Evolutionary conservation across 2,888 invertebrate genomes (phyloP).

Genomic region (Erannis defoliaria): DNA sequence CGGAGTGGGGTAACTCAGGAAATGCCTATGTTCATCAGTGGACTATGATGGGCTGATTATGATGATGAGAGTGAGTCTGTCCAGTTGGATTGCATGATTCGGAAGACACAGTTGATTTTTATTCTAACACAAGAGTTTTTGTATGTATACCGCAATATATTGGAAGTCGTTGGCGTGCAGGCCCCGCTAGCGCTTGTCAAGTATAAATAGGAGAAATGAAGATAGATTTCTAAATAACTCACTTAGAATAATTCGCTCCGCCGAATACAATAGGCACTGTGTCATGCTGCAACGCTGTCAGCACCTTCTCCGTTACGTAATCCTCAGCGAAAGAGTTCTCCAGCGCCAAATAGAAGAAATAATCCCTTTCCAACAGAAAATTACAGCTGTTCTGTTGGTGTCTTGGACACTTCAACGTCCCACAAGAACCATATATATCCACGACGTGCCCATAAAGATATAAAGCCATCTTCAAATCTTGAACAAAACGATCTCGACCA

Average conservation of each 20-base stretch:
- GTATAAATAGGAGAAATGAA: too few species aligned
- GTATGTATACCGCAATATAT: too few species aligned
- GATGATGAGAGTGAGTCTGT: too few species aligned
- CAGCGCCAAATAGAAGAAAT: conserved; percentile 91
- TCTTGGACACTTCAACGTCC: conserved; percentile 64
- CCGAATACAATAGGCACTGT: conserved; percentile 90
- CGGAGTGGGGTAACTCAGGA: too few species aligned
- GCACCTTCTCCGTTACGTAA: conserved; percentile 87
- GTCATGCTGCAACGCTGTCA: conserved; percentile 85
- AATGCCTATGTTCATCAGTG: too few species aligned
- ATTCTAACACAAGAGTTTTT: too few species aligned
- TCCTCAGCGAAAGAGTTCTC: conserved; percentile 90
- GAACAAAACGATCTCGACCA: conserved; percentile 58
- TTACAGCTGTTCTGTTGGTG: conserved; percentile 58
- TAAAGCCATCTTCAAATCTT: conserved; percentile 58
- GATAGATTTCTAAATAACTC: too few species aligned
- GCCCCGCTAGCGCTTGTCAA: too few species aligned
- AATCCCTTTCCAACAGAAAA: conserved; percentile 80
- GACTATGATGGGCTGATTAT: too few species aligned
- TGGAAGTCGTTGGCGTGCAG: too few species aligned
- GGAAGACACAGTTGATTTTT: too few species aligned
- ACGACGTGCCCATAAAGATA: conserved; percentile 61
- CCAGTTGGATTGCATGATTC: too few species aligned
- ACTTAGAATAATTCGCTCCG: conserved; percentile 88
- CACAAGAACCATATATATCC: conserved; percentile 86